phyloP scores from a whole-genome alignment of 1,140 invertebrate species.

The Drosophila arawakana region DNA sequence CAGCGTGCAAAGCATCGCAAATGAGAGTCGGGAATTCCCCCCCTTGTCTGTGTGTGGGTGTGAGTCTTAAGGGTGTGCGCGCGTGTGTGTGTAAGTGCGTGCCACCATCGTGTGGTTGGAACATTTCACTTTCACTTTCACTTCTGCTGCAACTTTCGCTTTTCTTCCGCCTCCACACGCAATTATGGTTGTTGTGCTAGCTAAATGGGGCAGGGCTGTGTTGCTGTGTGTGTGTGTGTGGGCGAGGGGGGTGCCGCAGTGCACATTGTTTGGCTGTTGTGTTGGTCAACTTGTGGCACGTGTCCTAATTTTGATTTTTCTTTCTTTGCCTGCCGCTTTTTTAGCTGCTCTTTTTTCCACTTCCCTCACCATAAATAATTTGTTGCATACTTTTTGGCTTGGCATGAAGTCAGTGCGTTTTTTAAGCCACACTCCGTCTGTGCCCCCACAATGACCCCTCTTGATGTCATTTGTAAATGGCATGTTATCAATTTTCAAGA shows the following conservation, averaged over 20 bases:
- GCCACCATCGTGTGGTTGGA: conserved; percentile 65
- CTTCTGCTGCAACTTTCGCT: conserved; percentile 62
- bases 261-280: conserved; percentile 51
- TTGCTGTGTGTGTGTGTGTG: background rate
- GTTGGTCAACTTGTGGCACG: conserved; percentile 79
- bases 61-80: background rate
- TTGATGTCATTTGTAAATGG: conserved; percentile 84
- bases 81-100: conserved; percentile 51
- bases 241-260: background rate
- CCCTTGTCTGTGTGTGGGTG: background rate
- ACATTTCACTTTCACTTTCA: conserved; percentile 65
- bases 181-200: conserved; percentile 22
- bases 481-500: conserved; percentile 84
- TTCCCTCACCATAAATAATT: conserved; percentile 70
- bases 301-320: conserved; percentile 78
- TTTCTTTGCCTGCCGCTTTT: conserved; percentile 23
- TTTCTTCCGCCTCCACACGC: conserved; percentile 2
- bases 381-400: conserved; percentile 67
- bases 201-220: background rate
- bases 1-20: conserved; percentile 80
- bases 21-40: conserved; percentile 52
- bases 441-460: background rate
- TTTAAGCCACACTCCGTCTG: conserved; percentile 24
- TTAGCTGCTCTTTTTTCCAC: conserved; percentile 35
- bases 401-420: conserved; percentile 54